These are phyloP conservation scores for Penaeus japonicus DNA, from an alignment of 1,140 invertebrate species.

Conservation along the genomic window DNA sequence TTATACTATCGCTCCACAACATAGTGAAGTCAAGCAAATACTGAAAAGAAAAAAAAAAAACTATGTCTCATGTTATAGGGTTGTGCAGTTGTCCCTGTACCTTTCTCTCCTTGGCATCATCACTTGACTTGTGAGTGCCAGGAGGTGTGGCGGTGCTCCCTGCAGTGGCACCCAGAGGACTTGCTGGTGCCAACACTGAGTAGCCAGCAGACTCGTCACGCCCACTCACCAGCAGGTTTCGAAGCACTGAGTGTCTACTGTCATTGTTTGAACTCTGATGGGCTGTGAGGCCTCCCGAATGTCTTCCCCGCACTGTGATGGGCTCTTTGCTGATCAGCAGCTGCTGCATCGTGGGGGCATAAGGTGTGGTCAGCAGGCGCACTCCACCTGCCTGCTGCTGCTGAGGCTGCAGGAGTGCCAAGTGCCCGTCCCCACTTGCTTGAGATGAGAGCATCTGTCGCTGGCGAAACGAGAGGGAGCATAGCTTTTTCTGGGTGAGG, in stretches of 20 bases:
- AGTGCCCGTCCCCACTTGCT: background rate
- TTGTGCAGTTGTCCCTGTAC: slow-evolving; percentile 56
- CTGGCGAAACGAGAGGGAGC: background rate
- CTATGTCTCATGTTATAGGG: slow-evolving; percentile 34
- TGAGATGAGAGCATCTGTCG: background rate
- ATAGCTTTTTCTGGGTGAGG: slow-evolving; percentile 43
- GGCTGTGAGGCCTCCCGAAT: slow-evolving; percentile 37
- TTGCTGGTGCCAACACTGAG: slow-evolving; percentile 65
- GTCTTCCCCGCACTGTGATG: slow-evolving; percentile 58
- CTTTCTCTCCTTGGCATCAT: slow-evolving; percentile 47
- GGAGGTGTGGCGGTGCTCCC: slow-evolving; percentile 27
- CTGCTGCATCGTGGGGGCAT: slow-evolving; percentile 62
- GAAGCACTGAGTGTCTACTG: slow-evolving; percentile 75
- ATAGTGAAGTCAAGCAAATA: slow-evolving; percentile 36
- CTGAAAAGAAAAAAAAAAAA: slow-evolving; percentile 37
- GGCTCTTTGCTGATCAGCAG: slow-evolving; percentile 62
- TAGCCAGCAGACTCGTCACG: slow-evolving; percentile 91
- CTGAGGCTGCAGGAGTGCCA: background rate
- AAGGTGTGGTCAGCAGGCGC: slow-evolving; percentile 60
- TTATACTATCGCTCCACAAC: slow-evolving; percentile 44
- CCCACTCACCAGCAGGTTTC: slow-evolving; percentile 90
- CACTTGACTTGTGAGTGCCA: background rate
- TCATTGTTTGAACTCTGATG: slow-evolving; percentile 59
- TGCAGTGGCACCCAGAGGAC: slow-evolving; percentile 30
- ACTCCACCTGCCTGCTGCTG: slow-evolving; percentile 45